Base-by-base conservation (phyloP, 2,113 vertebrate species). In the Rhizomys pruinosus region DNA sequence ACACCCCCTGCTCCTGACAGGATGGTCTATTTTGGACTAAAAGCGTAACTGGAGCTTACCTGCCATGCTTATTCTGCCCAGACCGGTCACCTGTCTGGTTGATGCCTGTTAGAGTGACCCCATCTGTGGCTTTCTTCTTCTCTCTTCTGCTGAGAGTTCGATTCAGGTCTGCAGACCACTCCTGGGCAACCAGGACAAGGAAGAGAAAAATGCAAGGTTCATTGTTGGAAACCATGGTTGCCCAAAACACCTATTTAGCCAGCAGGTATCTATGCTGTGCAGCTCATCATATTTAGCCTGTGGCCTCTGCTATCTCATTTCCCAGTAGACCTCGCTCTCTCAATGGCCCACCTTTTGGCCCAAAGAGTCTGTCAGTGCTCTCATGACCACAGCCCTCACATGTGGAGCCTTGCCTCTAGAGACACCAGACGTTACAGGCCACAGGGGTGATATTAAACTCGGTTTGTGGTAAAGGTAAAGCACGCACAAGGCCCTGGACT, bases 91-190 rank as follows among this genome's bases (percentile, higher is more conserved):
- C 98, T 0, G 98, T 99, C 87, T 99, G 99, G 97, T 96, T 99
- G 97, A 99, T 99, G 79, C 99, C 99, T 0, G 98, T 99, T 95
- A 99, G 98, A 20, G 98, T 99, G 87, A 99, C 98, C 3, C 99
- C 99, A 2, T 99, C 99, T 0, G 98, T 93, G 6, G 98, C 98
- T 78, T 99, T 99, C 98, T 99, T 99, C 96, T 99, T 99, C 87
- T 99, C 99, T 96, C 99, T 98, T 77, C 99, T 98, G 85, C 98
- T 99, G 63, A 99, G 99, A 2, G 99, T 99, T 29, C 99, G 98
- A 77, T 99, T 99, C 95, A 99, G 97, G 86, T 99, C 99, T 95
- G 99, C 96, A 66, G 99, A 99, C 99, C 99, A 99, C 79, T 99
- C 99, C 99, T 99, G 73, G 37, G 39, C 63, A 72, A 34, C 19